Percentiles rank a stretch among this genome's conserved stretches.
Conservation (phyloP, 2,888 invertebrate species). For the Drosophila percnosoma region DNA sequence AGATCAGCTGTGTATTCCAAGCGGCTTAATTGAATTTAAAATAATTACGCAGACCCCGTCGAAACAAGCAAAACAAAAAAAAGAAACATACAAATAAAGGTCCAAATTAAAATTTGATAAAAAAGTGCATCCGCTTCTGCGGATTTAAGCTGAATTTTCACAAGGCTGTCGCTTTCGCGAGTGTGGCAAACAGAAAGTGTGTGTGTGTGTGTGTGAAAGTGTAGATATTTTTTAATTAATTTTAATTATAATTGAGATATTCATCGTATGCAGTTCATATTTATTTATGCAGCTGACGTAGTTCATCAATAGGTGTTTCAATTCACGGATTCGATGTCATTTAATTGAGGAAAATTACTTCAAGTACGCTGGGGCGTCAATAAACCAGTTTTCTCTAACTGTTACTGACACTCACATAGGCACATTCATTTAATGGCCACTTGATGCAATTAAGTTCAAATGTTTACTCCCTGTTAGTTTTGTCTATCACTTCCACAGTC, state of each 20-base stretch:
- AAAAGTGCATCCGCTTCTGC: constrained; percentile 48
- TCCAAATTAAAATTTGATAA: constrained; percentile 43
- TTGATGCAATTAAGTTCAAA: constrained; percentile 62
- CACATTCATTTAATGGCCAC: constrained; percentile 54
- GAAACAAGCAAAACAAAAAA: constrained; percentile 17
- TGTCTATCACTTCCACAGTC: neutral
- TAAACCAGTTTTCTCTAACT: constrained; percentile 69
- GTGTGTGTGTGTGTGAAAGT: neutral
- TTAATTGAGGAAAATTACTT: constrained; percentile 71
- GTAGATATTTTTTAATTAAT: neutral
- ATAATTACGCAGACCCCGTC: constrained; percentile 27
- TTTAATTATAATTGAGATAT: neutral
- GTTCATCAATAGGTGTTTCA: constrained; percentile 50
- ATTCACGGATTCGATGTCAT: constrained; percentile 46
- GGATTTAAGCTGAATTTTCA: constrained; percentile 8
- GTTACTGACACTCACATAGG: constrained; percentile 30
- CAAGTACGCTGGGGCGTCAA: constrained; percentile 29
- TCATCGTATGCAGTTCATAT: constrained; percentile 2
- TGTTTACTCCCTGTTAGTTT: constrained; percentile 12
- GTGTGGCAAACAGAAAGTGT: neutral
- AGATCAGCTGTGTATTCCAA: constrained; percentile 35
- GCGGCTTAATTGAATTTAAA: constrained; percentile 63
- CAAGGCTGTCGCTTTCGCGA: neutral
- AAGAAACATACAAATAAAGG: neutral
- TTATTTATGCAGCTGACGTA: constrained; percentile 35